These are phyloP conservation scores for Cheilosia impressa DNA, from an alignment of 2,888 invertebrate genomes.

Conservation along the genomic window DNA sequence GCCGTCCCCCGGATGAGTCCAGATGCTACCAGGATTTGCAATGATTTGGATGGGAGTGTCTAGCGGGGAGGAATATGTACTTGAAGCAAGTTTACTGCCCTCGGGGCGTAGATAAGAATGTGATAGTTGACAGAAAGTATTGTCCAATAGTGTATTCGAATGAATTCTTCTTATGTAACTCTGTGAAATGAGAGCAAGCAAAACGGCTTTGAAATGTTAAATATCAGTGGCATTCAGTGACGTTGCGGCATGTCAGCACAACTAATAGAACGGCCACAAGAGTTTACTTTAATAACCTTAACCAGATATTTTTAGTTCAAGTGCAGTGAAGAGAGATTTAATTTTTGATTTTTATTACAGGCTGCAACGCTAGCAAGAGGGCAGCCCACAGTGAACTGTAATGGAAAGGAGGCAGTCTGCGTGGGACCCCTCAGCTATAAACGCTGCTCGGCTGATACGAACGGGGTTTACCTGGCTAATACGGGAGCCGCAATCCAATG, in stretches of 20 bases:
- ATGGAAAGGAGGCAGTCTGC: slow-evolving; percentile 80
- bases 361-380: slow-evolving; percentile 78
- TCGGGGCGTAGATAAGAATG: slow-evolving; percentile 8
- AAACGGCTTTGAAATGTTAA: too few species aligned
- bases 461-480: slow-evolving; percentile 76
- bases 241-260: too few species aligned
- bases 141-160: slow-evolving; percentile 4
- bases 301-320: not conserved
- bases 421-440: slow-evolving; percentile 80
- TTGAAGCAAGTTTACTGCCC: slow-evolving; percentile 29
- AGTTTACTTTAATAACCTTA: not conserved
- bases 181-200: too few species aligned
- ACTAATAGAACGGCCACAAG: too few species aligned
- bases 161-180: too few species aligned
- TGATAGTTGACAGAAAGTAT: slow-evolving; percentile 25
- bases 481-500: slow-evolving; percentile 77
- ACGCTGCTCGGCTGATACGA: slow-evolving; percentile 76
- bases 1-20: not conserved
- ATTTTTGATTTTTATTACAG: slow-evolving; percentile 76
- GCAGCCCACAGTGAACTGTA: slow-evolving; percentile 78
- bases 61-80: slow-evolving; percentile 13
- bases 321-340: not conserved
- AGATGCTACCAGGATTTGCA: slow-evolving; percentile 36
- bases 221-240: too few species aligned
- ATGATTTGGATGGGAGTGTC: slow-evolving; percentile 45